phyloP scores from a whole-genome alignment of 2,888 invertebrate genomes.

The Catocala fraxini region DNA sequence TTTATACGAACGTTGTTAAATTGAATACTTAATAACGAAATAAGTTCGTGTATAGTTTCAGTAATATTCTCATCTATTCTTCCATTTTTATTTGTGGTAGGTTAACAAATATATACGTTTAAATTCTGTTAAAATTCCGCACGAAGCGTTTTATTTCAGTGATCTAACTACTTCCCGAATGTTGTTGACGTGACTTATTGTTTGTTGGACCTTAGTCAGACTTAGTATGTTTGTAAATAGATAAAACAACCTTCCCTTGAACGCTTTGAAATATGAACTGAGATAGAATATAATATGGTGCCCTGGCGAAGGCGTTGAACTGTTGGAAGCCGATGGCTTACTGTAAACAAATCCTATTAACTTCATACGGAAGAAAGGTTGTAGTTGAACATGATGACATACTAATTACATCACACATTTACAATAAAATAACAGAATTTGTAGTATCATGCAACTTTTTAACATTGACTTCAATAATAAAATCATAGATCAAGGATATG shows the following conservation, averaged over 20 bases:
- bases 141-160: background rate
- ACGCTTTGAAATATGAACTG: constrained; percentile 51
- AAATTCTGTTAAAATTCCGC: background rate
- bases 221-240: constrained; percentile 46
- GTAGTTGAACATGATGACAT: too few species aligned
- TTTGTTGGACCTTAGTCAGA: constrained; percentile 52
- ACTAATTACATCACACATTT: too few species aligned
- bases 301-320: constrained; percentile 1
- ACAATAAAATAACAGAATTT: too few species aligned
- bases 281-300: constrained; percentile 15
- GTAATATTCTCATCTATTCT: background rate
- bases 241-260: constrained; percentile 73
- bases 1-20: constrained; percentile 21
- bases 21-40: constrained; percentile 36
- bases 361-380: too few species aligned
- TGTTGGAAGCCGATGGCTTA: background rate
- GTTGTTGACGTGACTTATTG: constrained; percentile 30
- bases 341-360: background rate
- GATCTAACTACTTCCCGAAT: constrained; percentile 26
- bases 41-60: constrained; percentile 15
- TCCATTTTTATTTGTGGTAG: background rate
- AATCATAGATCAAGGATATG: too few species aligned
- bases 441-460: too few species aligned
- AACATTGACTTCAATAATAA: too few species aligned
- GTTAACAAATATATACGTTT: background rate